These are phyloP conservation scores for Tortrix viridana DNA, from an alignment of 2,888 invertebrate species.

Conservation along the genomic window DNA sequence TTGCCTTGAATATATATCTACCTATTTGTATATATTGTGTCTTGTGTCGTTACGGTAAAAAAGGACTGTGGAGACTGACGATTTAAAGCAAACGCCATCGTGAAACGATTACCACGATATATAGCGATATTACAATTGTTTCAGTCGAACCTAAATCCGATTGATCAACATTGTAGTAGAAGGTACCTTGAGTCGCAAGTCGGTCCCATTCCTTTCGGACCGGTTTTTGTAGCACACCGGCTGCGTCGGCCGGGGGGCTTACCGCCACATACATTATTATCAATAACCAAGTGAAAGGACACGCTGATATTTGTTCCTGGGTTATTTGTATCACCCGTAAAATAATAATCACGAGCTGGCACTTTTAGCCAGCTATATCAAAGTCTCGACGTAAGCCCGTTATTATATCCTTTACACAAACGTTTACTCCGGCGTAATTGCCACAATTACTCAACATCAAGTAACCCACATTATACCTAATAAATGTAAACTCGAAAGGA, in stretches of 20 bases:
- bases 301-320: conserved; percentile 76
- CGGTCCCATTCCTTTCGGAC: conserved; percentile 75
- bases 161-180: conserved; percentile 77
- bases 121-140: conserved; percentile 51
- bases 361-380: conserved; percentile 2
- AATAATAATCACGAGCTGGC: conserved; percentile 43
- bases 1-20: no score
- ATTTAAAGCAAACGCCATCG: no score
- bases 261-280: conserved; percentile 52
- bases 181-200: conserved; percentile 72
- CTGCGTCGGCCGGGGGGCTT: conserved; percentile 67
- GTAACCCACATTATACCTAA: conserved; percentile 36
- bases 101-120: no score
- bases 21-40: no score
- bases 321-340: conserved; percentile 63
- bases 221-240: conserved; percentile 77
- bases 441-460: conserved; percentile 34
- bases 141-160: conserved; percentile 73
- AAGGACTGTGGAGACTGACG: no score
- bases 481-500: conserved; percentile 34
- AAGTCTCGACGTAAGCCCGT: conserved; percentile 15
- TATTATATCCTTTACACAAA: conserved; percentile 33
- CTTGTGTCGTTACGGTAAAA: no score
- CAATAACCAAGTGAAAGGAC: conserved; percentile 80
- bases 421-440: conserved; percentile 32